phyloP scores from a whole-genome alignment of 2,888 invertebrate genomes.

The Ischnura elegans region DNA sequence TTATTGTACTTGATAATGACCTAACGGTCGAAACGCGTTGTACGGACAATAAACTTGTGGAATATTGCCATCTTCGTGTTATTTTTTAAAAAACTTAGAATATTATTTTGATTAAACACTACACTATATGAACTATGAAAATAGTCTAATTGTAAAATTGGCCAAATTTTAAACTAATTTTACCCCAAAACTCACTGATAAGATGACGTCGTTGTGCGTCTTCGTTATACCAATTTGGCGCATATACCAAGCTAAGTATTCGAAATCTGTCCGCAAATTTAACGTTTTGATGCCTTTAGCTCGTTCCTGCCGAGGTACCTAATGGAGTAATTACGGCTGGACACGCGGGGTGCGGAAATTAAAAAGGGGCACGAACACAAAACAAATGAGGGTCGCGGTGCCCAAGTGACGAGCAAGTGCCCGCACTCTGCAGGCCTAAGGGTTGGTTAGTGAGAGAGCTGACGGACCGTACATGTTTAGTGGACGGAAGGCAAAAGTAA shows the following conservation, averaged over 20 bases:
- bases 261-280: neutral
- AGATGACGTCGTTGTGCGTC: no score
- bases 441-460: neutral
- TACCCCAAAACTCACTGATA: no score
- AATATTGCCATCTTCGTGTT: no score
- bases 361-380: neutral
- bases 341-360: neutral
- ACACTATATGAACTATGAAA: no score
- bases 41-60: no score
- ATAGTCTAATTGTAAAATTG: no score
- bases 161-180: no score
- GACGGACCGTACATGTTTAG: neutral
- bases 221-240: no score
- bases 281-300: slow-evolving; percentile 1
- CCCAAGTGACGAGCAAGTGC: neutral
- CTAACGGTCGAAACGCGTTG: no score
- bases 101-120: no score
- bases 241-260: neutral
- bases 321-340: neutral
- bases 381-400: neutral
- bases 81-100: no score
- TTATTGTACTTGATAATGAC: no score
- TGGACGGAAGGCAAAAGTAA: neutral
- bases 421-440: neutral
- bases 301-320: neutral